Evolutionary conservation across 35 echinoderm and acorn worm species (phyloP), one percentile per base, ranked within the genome.

Genomic region (Lytechinus pictus): DNA sequence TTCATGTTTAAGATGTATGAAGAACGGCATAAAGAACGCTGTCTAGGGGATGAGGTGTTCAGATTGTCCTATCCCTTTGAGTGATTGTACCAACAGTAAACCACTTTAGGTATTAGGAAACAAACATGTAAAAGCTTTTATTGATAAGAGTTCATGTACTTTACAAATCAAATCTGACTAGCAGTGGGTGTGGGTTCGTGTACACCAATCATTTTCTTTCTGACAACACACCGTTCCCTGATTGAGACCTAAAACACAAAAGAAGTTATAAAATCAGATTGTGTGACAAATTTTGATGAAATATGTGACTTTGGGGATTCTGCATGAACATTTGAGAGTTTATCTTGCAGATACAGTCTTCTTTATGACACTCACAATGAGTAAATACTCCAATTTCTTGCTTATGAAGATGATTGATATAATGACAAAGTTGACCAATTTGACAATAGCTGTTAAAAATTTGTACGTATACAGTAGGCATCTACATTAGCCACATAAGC

Each of bases 71-170:
- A 79, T 79, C 21, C 66, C 66, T 79, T 79, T 14, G 66, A 79
- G 66, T 79, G 66, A 79, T 79, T 79, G 12, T 6, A 79, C 66
- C 66, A 79, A 79, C 66, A 79, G 66, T 79, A 79, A 79, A 79
- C 66, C 66, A 79, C 66, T 79, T 79, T 79, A 79, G 12, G 66
- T n/a, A 79, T 79, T 79, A 79, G 66, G 66, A 24, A 79, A 79
- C 66, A 79, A 19, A n/a, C 16, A 79, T 79, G 66, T 79, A 79
- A 79, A 79, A 79, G 66, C 66, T 79, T 44, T 79, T 79, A 79
- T 24, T 79, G 66, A 79, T 79, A 79, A 79, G 66, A 79, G 66
- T 24, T 24, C 19, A 79, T 79, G 16, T 79, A 79, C 66, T 79
- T 79, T 79, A 24, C 16, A 79, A 79, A 79, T 79, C 66, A 79